A percentile compares a stretch with the other conserved stretches of the same genome.
Evolutionary conservation across 2,797 vertebrate species (phyloP).

Genomic region (Acanthurus leucopareius): DNA sequence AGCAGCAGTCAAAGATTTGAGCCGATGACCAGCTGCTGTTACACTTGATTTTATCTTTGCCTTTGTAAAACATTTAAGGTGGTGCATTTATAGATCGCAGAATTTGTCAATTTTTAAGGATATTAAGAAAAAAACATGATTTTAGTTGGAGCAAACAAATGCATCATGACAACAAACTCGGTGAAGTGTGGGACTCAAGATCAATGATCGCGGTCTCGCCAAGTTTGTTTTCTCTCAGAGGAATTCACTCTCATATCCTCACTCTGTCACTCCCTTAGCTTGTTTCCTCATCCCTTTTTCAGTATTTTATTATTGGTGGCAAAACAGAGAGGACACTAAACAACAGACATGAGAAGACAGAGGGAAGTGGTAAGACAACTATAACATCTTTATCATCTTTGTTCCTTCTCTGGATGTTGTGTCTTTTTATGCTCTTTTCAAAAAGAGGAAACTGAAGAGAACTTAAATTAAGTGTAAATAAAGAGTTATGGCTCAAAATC

Average conservation of each 20-base stretch:
- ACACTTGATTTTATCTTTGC: neutral
- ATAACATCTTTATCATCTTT: neutral
- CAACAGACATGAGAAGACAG: neutral
- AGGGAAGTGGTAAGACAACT: neutral
- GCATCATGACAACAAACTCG: neutral
- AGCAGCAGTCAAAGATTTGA: neutral
- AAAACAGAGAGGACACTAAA: neutral
- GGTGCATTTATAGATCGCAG: neutral
- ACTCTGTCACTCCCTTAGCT: neutral
- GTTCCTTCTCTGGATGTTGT: neutral
- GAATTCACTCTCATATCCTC: neutral
- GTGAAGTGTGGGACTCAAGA: neutral
- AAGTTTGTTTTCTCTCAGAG: neutral
- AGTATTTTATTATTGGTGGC: no score
- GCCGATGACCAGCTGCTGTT: neutral
- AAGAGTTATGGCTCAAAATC: neutral
- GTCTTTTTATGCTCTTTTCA: neutral
- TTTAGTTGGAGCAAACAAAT: constrained; percentile 2
- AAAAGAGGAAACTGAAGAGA: neutral
- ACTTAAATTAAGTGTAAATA: neutral
- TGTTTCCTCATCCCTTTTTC: neutral
- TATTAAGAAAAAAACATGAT: neutral
- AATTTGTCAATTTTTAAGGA: neutral
- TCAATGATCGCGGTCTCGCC: neutral
- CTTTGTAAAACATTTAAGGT: no score